phyloP scores from a whole-genome alignment of 2,113 vertebrate genomes.

The Ochotona princeps region DNA sequence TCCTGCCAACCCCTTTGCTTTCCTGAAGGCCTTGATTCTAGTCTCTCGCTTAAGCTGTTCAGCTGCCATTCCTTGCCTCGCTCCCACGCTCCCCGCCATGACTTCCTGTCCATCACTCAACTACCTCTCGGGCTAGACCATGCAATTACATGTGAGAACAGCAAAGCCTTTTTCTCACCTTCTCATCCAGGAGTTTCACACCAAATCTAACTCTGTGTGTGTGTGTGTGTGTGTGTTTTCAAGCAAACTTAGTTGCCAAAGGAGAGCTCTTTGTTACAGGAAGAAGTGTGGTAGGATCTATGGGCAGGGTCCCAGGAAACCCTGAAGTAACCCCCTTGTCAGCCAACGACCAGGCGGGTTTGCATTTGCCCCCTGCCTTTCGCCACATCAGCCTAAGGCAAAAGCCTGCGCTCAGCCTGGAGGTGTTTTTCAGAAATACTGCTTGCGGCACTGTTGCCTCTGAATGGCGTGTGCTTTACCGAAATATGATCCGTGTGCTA shows the following conservation, averaged over 20 bases:
- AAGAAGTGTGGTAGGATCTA: slow-evolving; percentile 5
- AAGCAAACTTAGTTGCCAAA: not conserved
- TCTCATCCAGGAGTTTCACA: not conserved
- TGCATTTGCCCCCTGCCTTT: slow-evolving; percentile 77
- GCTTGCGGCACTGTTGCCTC: slow-evolving; percentile 57
- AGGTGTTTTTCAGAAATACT: slow-evolving; percentile 42
- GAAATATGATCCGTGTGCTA: slow-evolving; percentile 69
- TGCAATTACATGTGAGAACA: not conserved
- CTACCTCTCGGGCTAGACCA: not conserved
- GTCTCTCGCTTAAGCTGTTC: not conserved
- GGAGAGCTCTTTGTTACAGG: not conserved
- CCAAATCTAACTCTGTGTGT: not conserved
- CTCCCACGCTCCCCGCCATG: fast-evolving
- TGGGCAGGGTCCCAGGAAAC: slow-evolving; percentile 38
- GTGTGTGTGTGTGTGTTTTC: not conserved
- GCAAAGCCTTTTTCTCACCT: not conserved
- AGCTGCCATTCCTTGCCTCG: not conserved
- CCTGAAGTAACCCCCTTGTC: slow-evolving; percentile 74
- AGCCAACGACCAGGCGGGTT: slow-evolving; percentile 78
- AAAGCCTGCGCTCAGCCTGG: slow-evolving; percentile 75
- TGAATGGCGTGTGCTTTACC: slow-evolving; percentile 64
- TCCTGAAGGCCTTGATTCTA: not conserved
- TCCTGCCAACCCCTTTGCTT: not conserved
- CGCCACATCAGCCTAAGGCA: slow-evolving; percentile 65
- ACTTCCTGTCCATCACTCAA: no score